Evolutionary conservation across 2,113 vertebrate genomes (phyloP).

Genomic region (Labrus mixtus): DNA sequence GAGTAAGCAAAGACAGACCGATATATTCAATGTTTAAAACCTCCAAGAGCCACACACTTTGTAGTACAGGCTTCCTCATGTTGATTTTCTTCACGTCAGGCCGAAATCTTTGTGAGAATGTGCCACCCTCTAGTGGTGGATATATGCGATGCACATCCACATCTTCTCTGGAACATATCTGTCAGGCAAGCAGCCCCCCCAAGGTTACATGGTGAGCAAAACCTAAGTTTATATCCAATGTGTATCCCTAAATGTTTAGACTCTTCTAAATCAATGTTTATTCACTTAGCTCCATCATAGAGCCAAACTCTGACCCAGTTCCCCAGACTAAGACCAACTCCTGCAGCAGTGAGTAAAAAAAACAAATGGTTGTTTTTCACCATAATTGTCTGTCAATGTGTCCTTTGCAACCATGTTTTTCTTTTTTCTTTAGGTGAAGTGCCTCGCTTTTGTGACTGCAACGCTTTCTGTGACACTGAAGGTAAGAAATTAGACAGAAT

Average conservation of each 20-base stretch:
- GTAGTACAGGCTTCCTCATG: background rate
- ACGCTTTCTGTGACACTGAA: constrained; percentile 49
- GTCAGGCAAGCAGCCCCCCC: constrained; percentile 18
- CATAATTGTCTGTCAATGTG: background rate
- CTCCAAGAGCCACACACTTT: background rate
- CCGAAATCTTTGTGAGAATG: constrained; percentile 43
- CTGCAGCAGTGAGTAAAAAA: constrained; percentile 49
- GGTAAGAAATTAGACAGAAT: constrained; percentile 30
- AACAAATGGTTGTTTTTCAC: background rate
- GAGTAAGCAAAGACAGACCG: background rate
- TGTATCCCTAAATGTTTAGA: background rate
- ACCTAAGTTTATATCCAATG: background rate
- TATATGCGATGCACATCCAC: constrained; percentile 71
- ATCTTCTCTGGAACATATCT: constrained; percentile 53
- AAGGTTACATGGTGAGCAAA: constrained; percentile 67
- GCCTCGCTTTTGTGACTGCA: constrained; percentile 53
- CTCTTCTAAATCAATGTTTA: background rate
- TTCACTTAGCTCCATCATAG: constrained; percentile 39
- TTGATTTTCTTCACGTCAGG: constrained; percentile 38
- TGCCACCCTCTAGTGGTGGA: constrained; percentile 41
- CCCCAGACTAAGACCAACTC: background rate
- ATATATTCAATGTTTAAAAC: background rate
- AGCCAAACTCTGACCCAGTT: background rate
- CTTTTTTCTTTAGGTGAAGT: constrained; percentile 30
- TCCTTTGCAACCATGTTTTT: background rate